Conservation (phyloP, 2,888 invertebrate genomes). For the Julus scandinavius region DNA sequence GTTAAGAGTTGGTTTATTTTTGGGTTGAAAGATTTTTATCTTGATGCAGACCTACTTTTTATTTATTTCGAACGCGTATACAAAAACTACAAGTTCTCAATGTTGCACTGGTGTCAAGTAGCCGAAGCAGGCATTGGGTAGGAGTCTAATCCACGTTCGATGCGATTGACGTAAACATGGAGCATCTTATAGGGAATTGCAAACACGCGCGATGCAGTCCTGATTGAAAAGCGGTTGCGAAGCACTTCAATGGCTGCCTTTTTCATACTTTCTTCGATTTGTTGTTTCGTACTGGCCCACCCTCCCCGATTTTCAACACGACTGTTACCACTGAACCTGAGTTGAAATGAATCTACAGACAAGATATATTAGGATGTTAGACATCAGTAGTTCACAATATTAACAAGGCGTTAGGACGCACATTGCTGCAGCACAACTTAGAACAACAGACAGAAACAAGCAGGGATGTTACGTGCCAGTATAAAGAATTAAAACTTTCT, state of each 20-base stretch:
- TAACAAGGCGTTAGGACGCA: neutral
- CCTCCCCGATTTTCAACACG: constrained; percentile 47
- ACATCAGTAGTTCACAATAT: neutral
- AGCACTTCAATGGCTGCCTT: constrained; percentile 56
- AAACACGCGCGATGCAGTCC: constrained; percentile 56
- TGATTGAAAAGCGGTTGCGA: constrained; percentile 54
- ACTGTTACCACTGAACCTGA: constrained; percentile 42
- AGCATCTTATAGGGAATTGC: constrained; percentile 57
- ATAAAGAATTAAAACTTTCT: too few relatives aligned
- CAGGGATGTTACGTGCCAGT: neutral
- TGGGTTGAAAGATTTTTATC: neutral
- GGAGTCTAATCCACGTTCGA: constrained; percentile 55
- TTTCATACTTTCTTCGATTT: constrained; percentile 56
- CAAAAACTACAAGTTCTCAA: neutral
- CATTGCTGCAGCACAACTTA: neutral
- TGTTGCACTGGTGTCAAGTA: neutral
- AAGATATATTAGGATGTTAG: constrained; percentile 36
- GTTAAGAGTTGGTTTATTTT: neutral
- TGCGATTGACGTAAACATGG: constrained; percentile 57
- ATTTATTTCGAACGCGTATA: neutral
- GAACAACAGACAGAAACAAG: neutral
- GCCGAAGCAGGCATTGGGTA: constrained; percentile 41
- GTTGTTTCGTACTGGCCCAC: constrained; percentile 55
- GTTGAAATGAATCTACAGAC: constrained; percentile 32
- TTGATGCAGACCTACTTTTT: neutral